Base-by-base conservation (phyloP, 35 echinoderm and acorn worm species). In the Acanthaster planci region DNA sequence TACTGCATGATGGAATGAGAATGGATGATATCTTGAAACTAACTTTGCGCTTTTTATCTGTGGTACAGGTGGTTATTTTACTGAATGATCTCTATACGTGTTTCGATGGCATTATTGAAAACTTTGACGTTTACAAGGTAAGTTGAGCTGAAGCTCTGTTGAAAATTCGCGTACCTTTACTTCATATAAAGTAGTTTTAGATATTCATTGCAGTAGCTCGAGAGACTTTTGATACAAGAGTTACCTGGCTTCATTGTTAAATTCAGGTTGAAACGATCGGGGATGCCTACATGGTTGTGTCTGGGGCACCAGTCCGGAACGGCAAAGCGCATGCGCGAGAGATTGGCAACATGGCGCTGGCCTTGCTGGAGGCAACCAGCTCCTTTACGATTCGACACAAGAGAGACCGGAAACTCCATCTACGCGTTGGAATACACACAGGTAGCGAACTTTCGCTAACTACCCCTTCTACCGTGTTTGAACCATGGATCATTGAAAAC, bases 41-140 rank as follows among this genome's bases (percentile, higher is more conserved):
- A n/a, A 47, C 42, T 47, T 47, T 47, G 42, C 16, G 42, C 72
- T 37, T 38, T 17, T n/a, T 81, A n/a, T 81, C 21, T 44, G 5
- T 53, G 14, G 37, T 77, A 6, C 76, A 95, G 93, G 93, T 95
- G 36, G 93, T 95, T 38, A 35, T 84, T 60, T 82, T 95, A 4
- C 82, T 95, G 21, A 95, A 95, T 52, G 93, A 95, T 77, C 72
- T 95, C 2, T 97, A 97, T 53, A 93, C 84, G 4, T 92, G 90
- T 81, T 97, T 97, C 76, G 94, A 97, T 34, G 89, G 72, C 0
- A 92, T 97, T 27, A 88, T 97, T 16, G 78, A 21, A 9, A 83
- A 90, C 78, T 97, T 89, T 37, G 94, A 97, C 55, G 94, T 97
- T 4, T 97, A 97, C 82, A 97, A 97, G 90, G 94, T 97, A 34